A percentile compares a stretch with the other conserved stretches of the same genome.
Evolutionary conservation across 2,888 invertebrate genomes (phyloP).

Genomic region (Slavum lentiscoides): DNA sequence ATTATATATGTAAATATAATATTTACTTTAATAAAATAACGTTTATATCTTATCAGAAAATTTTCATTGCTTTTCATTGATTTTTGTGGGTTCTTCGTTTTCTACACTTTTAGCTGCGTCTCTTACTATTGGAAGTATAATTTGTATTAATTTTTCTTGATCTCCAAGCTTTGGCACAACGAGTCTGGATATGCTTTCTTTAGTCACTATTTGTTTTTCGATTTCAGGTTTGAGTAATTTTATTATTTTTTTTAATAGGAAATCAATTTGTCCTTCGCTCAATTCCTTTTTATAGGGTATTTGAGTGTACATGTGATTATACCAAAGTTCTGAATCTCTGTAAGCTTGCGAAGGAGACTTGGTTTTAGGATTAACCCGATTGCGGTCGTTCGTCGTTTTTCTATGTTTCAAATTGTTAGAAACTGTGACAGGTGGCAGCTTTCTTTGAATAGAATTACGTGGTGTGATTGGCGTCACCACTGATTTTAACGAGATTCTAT

Average conservation of each 20-base stretch:
- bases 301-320: conserved; percentile 3
- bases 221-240: conserved; percentile 42
- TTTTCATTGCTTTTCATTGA: background rate
- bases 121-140: conserved; percentile 17
- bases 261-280: conserved; percentile 15
- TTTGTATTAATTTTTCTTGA: conserved; percentile 27
- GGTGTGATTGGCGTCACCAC: background rate
- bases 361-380: background rate
- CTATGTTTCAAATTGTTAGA: background rate
- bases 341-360: background rate
- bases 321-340: conserved; percentile 34
- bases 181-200: conserved; percentile 2
- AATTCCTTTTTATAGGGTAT: background rate
- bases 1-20: too few relatives aligned
- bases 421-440: too few relatives aligned
- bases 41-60: conserved; percentile 8
- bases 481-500: background rate
- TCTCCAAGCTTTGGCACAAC: conserved; percentile 10
- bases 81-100: background rate
- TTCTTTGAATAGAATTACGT: background rate
- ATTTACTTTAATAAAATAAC: too few relatives aligned
- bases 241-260: conserved; percentile 32
- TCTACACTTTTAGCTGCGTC: conserved; percentile 14
- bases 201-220: conserved; percentile 22
- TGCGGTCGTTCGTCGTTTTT: background rate